phyloP scores from a whole-genome alignment of 2,888 invertebrate species.

The Leistus spinibarbis region DNA sequence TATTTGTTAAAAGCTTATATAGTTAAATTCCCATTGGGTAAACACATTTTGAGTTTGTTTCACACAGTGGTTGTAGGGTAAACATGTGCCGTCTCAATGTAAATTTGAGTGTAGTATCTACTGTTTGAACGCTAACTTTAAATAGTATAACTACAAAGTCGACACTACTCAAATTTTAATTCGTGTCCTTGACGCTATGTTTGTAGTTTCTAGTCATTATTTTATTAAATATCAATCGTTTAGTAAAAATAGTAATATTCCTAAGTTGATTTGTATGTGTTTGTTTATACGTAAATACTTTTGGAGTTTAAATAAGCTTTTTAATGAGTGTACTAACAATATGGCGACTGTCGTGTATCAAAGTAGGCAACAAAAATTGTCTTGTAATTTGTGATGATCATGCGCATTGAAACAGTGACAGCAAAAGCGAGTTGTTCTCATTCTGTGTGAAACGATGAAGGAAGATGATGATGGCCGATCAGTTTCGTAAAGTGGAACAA shows the following conservation, averaged over 20 bases:
- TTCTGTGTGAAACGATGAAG: conserved; percentile 53
- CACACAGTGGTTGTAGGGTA: too few species aligned
- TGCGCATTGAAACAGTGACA: conserved; percentile 1
- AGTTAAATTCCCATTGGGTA: too few species aligned
- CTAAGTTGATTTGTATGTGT: too few species aligned
- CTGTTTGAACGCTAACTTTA: neutral
- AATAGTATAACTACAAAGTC: neutral
- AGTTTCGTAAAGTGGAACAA: conserved; percentile 90
- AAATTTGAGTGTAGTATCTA: too few species aligned
- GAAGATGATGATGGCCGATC: conserved; percentile 90
- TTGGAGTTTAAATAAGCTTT: too few species aligned
- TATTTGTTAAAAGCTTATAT: too few species aligned
- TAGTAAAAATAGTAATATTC: too few species aligned
- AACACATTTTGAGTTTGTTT: too few species aligned
- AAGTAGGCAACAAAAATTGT: neutral
- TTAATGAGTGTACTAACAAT: neutral
- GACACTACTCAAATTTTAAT: neutral
- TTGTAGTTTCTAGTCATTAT: neutral
- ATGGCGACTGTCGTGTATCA: neutral
- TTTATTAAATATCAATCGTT: too few species aligned
- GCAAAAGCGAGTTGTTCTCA: neutral
- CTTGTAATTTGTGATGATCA: neutral
- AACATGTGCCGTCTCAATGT: too few species aligned
- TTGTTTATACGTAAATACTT: too few species aligned
- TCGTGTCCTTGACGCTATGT: neutral